phyloP scores from a whole-genome alignment of 2,797 vertebrate genomes.

The Takifugu ocellatus region DNA sequence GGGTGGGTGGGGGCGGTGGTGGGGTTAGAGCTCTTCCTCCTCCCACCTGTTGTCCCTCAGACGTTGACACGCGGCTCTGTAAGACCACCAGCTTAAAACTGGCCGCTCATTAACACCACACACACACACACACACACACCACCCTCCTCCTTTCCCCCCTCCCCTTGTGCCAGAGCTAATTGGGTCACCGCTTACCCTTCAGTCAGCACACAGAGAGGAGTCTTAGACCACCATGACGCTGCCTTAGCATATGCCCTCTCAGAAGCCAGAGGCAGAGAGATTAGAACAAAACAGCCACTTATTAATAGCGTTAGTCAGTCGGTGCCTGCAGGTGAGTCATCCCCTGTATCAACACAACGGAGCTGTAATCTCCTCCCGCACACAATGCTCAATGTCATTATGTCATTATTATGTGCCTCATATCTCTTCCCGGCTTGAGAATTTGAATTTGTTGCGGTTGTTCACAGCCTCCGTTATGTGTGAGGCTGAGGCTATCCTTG shows the following conservation, averaged over 20 bases:
- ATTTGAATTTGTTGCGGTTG: conserved; percentile 34
- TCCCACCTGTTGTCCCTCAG: conserved; percentile 69
- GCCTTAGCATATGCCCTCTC: conserved; percentile 57
- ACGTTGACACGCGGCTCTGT: conserved; percentile 29
- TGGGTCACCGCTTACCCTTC: conserved; percentile 70
- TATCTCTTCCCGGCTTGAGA: conserved; percentile 25
- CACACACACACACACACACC: not conserved
- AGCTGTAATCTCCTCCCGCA: conserved; percentile 37
- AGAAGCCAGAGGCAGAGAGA: conserved; percentile 40
- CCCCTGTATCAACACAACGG: conserved; percentile 29
- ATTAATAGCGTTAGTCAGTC: conserved; percentile 59
- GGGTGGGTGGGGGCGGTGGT: conserved; percentile 51
- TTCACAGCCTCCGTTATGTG: conserved; percentile 34
- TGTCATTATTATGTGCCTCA: conserved; percentile 17
- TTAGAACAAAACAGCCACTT: conserved; percentile 58
- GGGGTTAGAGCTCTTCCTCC: conserved; percentile 41
- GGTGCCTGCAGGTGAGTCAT: conserved; percentile 57
- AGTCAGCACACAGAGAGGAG: conserved; percentile 55
- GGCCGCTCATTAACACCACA: conserved; percentile 54
- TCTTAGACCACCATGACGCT: conserved; percentile 59
- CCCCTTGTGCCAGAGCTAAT: conserved; percentile 54
- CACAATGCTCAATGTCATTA: conserved; percentile 28
- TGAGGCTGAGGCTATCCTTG: conserved; percentile 33
- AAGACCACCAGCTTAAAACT: conserved; percentile 62
- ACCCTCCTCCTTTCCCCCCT: not conserved